Conservation (phyloP, 2,113 vertebrate genomes). For the Calyptomena viridis region DNA sequence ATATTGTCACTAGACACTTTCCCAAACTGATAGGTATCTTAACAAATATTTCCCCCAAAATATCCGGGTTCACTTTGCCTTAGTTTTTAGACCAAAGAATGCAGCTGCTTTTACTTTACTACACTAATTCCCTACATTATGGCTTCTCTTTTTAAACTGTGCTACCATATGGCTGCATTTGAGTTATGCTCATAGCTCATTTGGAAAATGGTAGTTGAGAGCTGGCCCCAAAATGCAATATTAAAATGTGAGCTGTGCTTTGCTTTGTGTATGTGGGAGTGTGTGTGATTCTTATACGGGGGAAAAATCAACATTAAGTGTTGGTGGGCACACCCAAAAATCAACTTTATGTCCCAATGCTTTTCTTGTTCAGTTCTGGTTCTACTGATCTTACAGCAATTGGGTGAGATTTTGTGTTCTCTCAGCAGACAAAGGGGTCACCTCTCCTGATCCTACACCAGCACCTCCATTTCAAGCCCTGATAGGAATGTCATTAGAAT, state of each 20-base stretch:
- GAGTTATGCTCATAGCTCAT: neutral
- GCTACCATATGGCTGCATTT: neutral
- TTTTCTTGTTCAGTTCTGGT: neutral
- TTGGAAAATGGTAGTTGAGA: neutral
- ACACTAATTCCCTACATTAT: neutral
- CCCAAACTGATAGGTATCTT: neutral
- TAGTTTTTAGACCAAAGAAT: neutral
- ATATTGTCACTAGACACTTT: neutral
- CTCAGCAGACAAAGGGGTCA: neutral
- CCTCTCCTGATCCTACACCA: neutral
- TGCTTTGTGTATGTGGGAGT: neutral
- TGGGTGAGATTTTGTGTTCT: neutral
- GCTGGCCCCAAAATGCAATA: neutral
- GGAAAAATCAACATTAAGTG: neutral
- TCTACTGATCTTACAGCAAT: neutral
- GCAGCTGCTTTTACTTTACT: neutral
- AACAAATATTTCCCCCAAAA: neutral
- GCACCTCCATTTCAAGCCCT: neutral
- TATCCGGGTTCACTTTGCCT: neutral
- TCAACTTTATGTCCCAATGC: neutral
- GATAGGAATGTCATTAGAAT: neutral
- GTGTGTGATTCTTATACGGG: neutral
- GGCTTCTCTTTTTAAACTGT: neutral
- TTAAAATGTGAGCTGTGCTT: neutral
- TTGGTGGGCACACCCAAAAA: neutral